phyloP scores from a whole-genome alignment of 2,888 invertebrate species.

The Sepioteuthis lessoniana region DNA sequence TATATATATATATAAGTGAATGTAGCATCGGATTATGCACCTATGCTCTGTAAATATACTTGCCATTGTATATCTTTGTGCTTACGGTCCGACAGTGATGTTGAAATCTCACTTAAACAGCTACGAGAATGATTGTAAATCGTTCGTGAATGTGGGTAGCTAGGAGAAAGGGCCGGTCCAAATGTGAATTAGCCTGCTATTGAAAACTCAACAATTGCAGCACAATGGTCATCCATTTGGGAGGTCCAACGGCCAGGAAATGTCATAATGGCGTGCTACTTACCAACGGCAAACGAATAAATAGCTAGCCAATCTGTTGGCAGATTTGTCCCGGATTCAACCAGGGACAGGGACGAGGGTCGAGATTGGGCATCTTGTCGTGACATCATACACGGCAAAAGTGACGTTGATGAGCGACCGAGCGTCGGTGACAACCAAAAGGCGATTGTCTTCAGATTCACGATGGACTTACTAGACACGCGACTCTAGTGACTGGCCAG shows the following conservation, averaged over 20 bases:
- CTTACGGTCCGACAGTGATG: background rate
- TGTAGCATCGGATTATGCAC: too few species aligned
- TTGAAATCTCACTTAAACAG: background rate
- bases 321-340: background rate
- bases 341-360: background rate
- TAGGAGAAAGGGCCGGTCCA: background rate
- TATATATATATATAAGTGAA: too few species aligned
- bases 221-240: background rate
- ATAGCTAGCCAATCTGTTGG: background rate
- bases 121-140: background rate
- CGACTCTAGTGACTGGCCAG: background rate
- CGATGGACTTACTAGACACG: background rate
- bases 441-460: slow-evolving; percentile 11
- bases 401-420: slow-evolving; percentile 33
- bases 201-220: background rate
- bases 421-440: background rate
- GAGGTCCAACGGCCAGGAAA: slow-evolving; percentile 16
- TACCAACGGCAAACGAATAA: background rate
- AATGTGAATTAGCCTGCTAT: background rate
- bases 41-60: too few species aligned
- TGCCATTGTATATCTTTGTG: too few species aligned
- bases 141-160: background rate
- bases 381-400: slow-evolving; percentile 1
- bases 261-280: background rate
- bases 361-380: background rate